Evolutionary conservation across 2,888 invertebrate species (phyloP).

Genomic region (Trachelus iudaicus): DNA sequence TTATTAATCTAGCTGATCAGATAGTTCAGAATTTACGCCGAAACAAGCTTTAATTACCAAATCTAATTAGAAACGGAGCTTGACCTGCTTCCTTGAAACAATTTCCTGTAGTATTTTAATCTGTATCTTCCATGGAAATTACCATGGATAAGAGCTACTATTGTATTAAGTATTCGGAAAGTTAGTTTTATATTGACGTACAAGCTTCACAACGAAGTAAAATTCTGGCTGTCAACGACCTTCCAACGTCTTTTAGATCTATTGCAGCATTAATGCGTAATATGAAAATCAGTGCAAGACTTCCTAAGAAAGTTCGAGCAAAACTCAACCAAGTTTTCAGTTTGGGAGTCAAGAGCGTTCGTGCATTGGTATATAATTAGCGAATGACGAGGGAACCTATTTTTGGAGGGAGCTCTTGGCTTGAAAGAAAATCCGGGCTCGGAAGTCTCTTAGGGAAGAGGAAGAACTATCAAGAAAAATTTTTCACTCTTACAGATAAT

Average conservation of each 20-base stretch:
- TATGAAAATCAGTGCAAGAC: not conserved
- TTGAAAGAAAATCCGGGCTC: slow-evolving; percentile 30
- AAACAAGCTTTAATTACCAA: not conserved
- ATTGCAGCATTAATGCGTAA: not conserved
- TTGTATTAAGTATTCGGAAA: not conserved
- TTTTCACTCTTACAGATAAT: not conserved
- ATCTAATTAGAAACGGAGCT: not conserved
- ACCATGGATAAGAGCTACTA: not conserved
- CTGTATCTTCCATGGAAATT: not conserved
- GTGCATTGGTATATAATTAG: slow-evolving; percentile 60
- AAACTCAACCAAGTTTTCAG: not conserved
- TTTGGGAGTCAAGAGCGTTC: slow-evolving; percentile 7
- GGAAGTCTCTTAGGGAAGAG: not conserved
- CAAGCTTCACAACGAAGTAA: not conserved
- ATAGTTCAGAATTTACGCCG: not conserved
- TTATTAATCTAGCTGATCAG: not conserved
- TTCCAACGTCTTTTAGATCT: not conserved
- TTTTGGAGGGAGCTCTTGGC: slow-evolving; percentile 59
- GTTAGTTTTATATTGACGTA: not conserved
- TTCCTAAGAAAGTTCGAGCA: not conserved
- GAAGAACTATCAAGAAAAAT: not conserved
- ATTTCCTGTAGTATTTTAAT: not conserved
- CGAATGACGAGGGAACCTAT: slow-evolving; percentile 53
- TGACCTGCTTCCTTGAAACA: not conserved
- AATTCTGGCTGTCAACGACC: not conserved